Evolutionary conservation across 2,888 invertebrate genomes (phyloP).

Genomic region (Pheosia tremula): DNA sequence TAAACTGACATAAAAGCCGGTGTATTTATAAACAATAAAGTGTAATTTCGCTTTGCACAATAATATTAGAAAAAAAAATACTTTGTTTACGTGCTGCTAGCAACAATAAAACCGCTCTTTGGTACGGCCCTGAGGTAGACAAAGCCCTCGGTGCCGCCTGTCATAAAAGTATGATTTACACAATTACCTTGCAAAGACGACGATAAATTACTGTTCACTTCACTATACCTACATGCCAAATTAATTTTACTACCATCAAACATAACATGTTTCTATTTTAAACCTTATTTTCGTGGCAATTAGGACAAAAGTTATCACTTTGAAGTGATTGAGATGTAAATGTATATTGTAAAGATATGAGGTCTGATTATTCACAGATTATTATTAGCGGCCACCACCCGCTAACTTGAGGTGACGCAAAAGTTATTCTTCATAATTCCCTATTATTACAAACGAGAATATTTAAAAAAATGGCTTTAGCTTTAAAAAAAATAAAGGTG

Average conservation of each 20-base stretch:
- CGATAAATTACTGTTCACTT: constrained; percentile 79
- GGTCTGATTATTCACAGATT: constrained; percentile 77
- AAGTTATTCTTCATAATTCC: constrained; percentile 57
- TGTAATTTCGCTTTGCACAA: background rate
- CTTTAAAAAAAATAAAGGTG: constrained; percentile 36
- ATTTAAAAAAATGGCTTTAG: constrained; percentile 34
- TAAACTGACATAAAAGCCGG: background rate
- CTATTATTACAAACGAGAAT: constrained; percentile 32
- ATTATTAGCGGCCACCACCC: constrained; percentile 76
- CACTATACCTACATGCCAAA: constrained; percentile 58
- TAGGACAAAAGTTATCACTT: constrained; percentile 16
- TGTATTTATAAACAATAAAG: background rate
- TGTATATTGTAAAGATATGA: constrained; percentile 43
- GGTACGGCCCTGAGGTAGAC: constrained; percentile 61
- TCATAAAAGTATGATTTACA: constrained; percentile 84
- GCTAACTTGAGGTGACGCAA: constrained; percentile 74
- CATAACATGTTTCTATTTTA: constrained; percentile 25
- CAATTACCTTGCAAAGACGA: constrained; percentile 77
- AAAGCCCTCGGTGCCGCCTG: constrained; percentile 68
- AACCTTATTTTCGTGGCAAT: constrained; percentile 37
- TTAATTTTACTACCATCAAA: constrained; percentile 30
- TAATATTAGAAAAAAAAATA: constrained; percentile 29
- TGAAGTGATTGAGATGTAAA: constrained; percentile 16
- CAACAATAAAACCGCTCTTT: constrained; percentile 57
- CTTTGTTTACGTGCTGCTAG: constrained; percentile 61